phyloP scores from a whole-genome alignment of 2,888 invertebrate genomes.

The Tribolium freemani region DNA sequence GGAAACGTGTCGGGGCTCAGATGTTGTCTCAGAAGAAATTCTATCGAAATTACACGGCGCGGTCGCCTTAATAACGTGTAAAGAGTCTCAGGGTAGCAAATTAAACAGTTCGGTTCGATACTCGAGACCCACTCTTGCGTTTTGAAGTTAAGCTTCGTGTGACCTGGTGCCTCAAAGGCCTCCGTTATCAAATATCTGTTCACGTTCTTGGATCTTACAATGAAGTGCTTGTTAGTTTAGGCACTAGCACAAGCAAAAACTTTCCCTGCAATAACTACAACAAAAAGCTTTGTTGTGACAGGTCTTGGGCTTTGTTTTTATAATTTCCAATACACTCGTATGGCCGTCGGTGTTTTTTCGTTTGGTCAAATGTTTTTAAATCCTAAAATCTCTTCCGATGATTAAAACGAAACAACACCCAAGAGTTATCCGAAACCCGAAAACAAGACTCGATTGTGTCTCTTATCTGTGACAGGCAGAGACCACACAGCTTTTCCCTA shows the following conservation, averaged over 20 bases:
- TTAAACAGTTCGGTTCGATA: slow-evolving; percentile 33
- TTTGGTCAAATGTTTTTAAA: background rate
- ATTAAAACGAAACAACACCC: slow-evolving; percentile 17
- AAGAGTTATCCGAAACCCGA: background rate
- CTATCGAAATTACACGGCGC: slow-evolving; percentile 17
- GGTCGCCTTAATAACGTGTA: slow-evolving; percentile 15
- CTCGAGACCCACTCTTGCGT: slow-evolving; percentile 21
- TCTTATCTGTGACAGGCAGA: slow-evolving; percentile 9
- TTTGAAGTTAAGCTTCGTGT: slow-evolving; percentile 9
- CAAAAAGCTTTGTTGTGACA: too few relatives aligned
- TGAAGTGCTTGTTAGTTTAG: background rate
- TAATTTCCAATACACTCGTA: too few relatives aligned
- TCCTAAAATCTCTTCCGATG: background rate
- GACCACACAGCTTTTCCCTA: background rate
- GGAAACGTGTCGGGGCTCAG: slow-evolving; percentile 6
- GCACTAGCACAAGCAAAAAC: background rate
- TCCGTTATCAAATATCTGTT: slow-evolving; percentile 12
- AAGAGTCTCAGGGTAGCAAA: slow-evolving; percentile 24
- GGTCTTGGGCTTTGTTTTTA: background rate
- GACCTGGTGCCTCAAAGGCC: slow-evolving; percentile 14
- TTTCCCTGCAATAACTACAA: background rate
- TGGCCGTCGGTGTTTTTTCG: background rate
- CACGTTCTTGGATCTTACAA: background rate
- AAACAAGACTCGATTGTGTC: slow-evolving; percentile 8
- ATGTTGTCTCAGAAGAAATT: background rate